These are phyloP conservation scores for Dryobotodes eremita DNA, from an alignment of 2,888 invertebrate species.

Conservation along the genomic window DNA sequence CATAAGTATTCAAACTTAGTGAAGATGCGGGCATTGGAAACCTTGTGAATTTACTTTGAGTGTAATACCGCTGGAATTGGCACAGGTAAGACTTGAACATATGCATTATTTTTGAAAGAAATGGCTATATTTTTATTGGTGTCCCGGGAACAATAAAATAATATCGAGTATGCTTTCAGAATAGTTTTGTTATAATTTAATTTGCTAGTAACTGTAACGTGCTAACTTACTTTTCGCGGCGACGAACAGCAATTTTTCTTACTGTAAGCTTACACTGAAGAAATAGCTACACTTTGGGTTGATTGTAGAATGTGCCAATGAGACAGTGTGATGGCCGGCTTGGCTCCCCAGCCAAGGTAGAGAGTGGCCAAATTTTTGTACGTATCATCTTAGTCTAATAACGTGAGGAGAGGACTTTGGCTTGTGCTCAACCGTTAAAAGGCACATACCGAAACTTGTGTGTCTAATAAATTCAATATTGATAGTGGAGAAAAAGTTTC, in stretches of 20 bases:
- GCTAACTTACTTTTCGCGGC: no score
- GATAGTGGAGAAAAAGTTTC: neutral
- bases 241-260: neutral
- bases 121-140: neutral
- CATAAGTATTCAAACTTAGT: constrained; percentile 48
- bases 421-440: constrained; percentile 32
- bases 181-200: constrained; percentile 20
- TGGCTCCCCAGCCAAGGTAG: constrained; percentile 36
- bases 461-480: constrained; percentile 2
- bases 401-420: constrained; percentile 20
- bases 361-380: constrained; percentile 50
- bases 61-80: constrained; percentile 17
- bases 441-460: neutral
- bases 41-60: constrained; percentile 15
- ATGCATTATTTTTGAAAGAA: constrained; percentile 15
- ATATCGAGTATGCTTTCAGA: constrained; percentile 7
- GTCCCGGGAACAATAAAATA: constrained; percentile 18
- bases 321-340: constrained; percentile 23
- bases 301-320: constrained; percentile 32
- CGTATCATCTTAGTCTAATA: constrained; percentile 26
- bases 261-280: neutral
- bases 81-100: neutral
- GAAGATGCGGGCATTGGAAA: constrained; percentile 31
- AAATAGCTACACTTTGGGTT: constrained; percentile 18
- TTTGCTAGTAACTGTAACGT: neutral